These are phyloP conservation scores for Macrophya alboannulata DNA, from an alignment of 2,888 invertebrate species.

Conservation along the genomic window DNA sequence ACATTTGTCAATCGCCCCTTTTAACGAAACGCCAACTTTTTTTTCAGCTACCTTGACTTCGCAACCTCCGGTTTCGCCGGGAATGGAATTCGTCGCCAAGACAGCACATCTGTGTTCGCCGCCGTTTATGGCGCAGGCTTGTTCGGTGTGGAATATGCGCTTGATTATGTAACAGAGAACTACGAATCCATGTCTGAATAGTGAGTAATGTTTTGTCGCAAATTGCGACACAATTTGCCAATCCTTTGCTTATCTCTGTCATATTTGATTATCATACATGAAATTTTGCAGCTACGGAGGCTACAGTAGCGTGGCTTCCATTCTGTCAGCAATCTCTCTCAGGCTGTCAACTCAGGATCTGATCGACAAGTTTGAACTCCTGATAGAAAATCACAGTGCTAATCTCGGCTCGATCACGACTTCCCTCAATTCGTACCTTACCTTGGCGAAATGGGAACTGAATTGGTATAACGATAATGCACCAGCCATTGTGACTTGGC, in stretches of 20 bases:
- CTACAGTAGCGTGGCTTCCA: conserved; percentile 61
- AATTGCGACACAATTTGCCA: background rate
- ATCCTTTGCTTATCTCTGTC: too few relatives aligned
- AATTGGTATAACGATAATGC: conserved; percentile 64
- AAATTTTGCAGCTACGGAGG: conserved; percentile 66
- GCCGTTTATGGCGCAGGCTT: conserved; percentile 72
- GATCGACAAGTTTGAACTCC: conserved; percentile 62
- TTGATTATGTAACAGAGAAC: conserved; percentile 68
- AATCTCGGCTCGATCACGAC: conserved; percentile 59
- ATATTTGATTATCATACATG: background rate
- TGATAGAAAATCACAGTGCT: conserved; percentile 61
- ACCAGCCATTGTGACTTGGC: conserved; percentile 62
- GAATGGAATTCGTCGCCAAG: conserved; percentile 78
- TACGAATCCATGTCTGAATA: conserved; percentile 64
- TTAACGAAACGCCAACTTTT: background rate
- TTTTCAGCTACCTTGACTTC: conserved; percentile 81
- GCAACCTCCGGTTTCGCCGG: conserved; percentile 77
- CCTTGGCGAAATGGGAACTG: conserved; percentile 68
- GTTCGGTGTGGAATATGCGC: conserved; percentile 73
- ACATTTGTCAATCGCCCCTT: conserved; percentile 39
- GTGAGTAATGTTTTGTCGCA: conserved; percentile 64
- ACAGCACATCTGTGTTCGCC: conserved; percentile 75
- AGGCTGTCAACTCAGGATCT: conserved; percentile 68
- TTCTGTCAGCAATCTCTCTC: conserved; percentile 67
- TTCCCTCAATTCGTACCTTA: conserved; percentile 63